Percentiles rank a stretch among this genome's conserved stretches.
Conservation (phyloP, 2,888 invertebrate species). For the Oligia fasciuncula region DNA sequence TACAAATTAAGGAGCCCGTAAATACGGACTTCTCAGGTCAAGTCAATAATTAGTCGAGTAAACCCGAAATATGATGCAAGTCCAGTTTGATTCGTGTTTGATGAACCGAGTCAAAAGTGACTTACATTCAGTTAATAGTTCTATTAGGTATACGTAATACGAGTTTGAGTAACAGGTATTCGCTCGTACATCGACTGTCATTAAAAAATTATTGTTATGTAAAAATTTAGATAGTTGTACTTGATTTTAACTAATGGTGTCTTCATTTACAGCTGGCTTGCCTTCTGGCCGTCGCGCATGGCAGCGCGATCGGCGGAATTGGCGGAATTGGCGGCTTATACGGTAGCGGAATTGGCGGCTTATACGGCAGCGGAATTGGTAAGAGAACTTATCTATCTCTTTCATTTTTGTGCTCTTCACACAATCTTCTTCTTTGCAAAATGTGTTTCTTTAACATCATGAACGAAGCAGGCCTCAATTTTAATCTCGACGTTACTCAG, state of each 20-base stretch:
- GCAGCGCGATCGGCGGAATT: slow-evolving; percentile 64
- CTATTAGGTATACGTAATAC: not conserved
- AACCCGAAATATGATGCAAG: not conserved
- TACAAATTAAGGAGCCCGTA: not conserved
- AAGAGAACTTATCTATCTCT: slow-evolving; percentile 19
- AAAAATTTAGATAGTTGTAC: not conserved
- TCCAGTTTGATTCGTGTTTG: slow-evolving; percentile 16
- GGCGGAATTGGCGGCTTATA: slow-evolving; percentile 55
- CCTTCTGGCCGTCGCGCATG: slow-evolving; percentile 78
- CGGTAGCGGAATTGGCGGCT: slow-evolving; percentile 57
- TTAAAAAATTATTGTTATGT: not conserved
- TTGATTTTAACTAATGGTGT: not conserved
- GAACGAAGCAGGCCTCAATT: not conserved
- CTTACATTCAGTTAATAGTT: not conserved
- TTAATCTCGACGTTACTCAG: not conserved
- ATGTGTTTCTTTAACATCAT: not conserved
- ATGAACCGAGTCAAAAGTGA: not conserved
- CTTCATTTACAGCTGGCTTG: slow-evolving; percentile 76
- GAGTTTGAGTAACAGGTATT: not conserved
- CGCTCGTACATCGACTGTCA: not conserved
- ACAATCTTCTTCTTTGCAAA: not conserved
- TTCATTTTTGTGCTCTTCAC: not conserved
- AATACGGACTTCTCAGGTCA: not conserved
- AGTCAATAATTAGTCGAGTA: not conserved
- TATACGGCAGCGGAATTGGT: slow-evolving; percentile 59